Evolutionary conservation across 2,888 invertebrate genomes (phyloP).

Genomic region (Drosophila leonis): DNA sequence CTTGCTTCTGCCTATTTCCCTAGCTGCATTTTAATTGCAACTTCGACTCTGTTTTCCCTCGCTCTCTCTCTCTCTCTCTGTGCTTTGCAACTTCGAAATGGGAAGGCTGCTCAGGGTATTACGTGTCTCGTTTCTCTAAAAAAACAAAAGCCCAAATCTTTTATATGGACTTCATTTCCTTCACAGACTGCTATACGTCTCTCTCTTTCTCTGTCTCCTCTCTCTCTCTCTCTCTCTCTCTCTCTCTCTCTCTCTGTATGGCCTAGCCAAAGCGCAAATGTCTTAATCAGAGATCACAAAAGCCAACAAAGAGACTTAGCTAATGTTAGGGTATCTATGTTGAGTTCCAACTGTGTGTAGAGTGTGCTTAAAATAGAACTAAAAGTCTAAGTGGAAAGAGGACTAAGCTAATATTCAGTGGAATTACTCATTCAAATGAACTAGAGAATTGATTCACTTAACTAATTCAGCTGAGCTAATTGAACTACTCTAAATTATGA

Average conservation of each 20-base stretch:
- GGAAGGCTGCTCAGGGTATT: slow-evolving; percentile 2
- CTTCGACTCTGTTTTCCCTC: neutral
- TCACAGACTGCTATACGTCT: slow-evolving; percentile 3
- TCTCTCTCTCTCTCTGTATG: neutral
- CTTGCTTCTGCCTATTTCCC: neutral
- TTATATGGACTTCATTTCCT: slow-evolving; percentile 46
- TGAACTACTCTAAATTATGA: neutral
- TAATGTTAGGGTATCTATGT: neutral
- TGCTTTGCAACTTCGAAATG: neutral
- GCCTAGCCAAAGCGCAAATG: too few species aligned
- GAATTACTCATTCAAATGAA: neutral
- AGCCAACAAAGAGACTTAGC: neutral
- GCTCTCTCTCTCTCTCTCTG: neutral
- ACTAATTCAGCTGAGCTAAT: neutral
- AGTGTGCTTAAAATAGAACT: neutral
- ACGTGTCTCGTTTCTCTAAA: slow-evolving; percentile 22
- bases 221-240: neutral
- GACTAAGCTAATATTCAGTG: neutral
- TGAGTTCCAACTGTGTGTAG: neutral
- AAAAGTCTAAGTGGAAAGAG: neutral
- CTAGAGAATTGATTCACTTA: neutral
- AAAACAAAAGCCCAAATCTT: slow-evolving; percentile 43
- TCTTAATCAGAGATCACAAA: too few species aligned
- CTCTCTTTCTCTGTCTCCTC: too few species aligned
- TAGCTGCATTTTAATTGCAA: slow-evolving; percentile 45